Base-by-base conservation (phyloP, 2,797 vertebrate species). In the Rachycentron canadum region DNA sequence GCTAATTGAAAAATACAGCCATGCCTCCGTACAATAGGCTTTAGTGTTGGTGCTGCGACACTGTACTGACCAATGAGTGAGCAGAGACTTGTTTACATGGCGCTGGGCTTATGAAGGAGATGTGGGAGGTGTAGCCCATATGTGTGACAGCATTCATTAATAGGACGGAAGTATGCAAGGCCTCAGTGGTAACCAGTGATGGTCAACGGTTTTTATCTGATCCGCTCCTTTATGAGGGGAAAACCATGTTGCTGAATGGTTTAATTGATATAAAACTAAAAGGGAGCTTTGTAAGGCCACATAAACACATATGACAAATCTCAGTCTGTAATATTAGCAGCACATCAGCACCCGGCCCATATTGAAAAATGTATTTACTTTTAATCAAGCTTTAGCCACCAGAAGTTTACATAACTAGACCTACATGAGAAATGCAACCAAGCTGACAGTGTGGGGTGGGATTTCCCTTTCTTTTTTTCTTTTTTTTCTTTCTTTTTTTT, bases 351-450 rank as follows among this genome's bases (percentile, higher is more conserved):
- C 66, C 45, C 60, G 53, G 55, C 5, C 34, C 66, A n/a, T 36
- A 40, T 3, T 75, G 47, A 59, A 58, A 73, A 76, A 78, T 14
- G 12, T 83, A 61, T 91, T 91, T 87, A 72, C 85, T 68, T 88
- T 88, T 82, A 84, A 88, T 88, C 84, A 88, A 36, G 65, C 66
- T 69, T 68, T 11, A 69, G 56, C 82, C 78, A 74, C 74, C n/a
- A 75, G 23, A 58, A 1, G 71, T 87, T 87, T 83, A 70, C 75
- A 79, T 53, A 83, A 56, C 56, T 47, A 52, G 68, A 83, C 79
- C 60, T 69, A 34, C 76, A 75, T 49, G 80, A 73, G 52, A 77
- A 84, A 69, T 79, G 50, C 50, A 75, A 50, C 62, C 60, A 63
- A 36, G 57, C 9, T 64, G 40, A 41, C 32, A 57, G 34, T 43